These are phyloP conservation scores for Drosophila persimilis DNA, from an alignment of 1,140 invertebrate species.

Conservation along the genomic window DNA sequence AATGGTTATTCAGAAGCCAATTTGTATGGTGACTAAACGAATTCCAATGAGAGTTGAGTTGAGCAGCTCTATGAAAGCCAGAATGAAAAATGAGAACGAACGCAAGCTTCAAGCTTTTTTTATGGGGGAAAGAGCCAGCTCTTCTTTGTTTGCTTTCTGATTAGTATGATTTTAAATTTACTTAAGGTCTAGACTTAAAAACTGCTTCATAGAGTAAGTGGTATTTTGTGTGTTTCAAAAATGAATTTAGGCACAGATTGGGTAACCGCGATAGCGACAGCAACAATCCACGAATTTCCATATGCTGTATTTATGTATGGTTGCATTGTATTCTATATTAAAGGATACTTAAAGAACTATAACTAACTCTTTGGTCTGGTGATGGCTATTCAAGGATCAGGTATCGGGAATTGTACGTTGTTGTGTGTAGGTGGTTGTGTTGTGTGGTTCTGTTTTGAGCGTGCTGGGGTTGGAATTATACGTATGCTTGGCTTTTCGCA, in stretches of 20 bases:
- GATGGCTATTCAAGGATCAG: not conserved
- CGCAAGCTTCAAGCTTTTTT: slow-evolving; percentile 60
- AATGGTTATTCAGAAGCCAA: slow-evolving; percentile 66
- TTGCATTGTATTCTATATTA: slow-evolving; percentile 23
- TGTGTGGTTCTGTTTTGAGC: slow-evolving; percentile 35
- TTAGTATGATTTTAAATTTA: slow-evolving; percentile 52
- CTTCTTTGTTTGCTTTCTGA: slow-evolving; percentile 6
- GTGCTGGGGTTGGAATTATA: slow-evolving; percentile 59
- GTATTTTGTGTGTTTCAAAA: slow-evolving; percentile 54
- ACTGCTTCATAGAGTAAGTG: slow-evolving; percentile 17
- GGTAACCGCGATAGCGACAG: slow-evolving; percentile 83
- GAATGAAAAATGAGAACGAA: slow-evolving; percentile 61
- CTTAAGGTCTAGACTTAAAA: slow-evolving; percentile 48
- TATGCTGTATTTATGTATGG: slow-evolving; percentile 57
- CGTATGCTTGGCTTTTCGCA: slow-evolving; percentile 67
- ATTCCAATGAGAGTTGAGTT: slow-evolving; percentile 35
- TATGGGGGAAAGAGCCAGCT: slow-evolving; percentile 48
- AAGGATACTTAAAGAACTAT: slow-evolving; percentile 27
- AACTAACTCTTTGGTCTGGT: slow-evolving; percentile 6
- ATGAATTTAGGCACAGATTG: slow-evolving; percentile 82
- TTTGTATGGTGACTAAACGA: slow-evolving; percentile 35
- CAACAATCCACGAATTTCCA: slow-evolving; percentile 82
- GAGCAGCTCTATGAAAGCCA: slow-evolving; percentile 41
- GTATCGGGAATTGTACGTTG: slow-evolving; percentile 33
- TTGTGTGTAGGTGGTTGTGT: slow-evolving; percentile 56